These are phyloP conservation scores for Menura novaehollandiae DNA, from an alignment of 2,113 vertebrate species.

Conservation along the genomic window DNA sequence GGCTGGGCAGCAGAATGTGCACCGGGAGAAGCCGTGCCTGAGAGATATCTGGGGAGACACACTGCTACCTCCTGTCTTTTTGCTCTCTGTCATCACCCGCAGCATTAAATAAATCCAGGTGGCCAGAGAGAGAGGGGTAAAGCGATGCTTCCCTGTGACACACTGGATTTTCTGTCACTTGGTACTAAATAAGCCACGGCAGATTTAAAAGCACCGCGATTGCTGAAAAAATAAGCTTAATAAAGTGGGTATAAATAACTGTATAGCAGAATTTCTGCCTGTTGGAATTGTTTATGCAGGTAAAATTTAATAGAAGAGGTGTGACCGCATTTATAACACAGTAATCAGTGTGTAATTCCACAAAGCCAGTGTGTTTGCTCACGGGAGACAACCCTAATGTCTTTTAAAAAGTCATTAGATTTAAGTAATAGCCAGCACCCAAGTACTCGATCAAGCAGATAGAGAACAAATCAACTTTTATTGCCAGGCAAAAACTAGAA, in stretches of 20 bases:
- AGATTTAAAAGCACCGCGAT: not conserved
- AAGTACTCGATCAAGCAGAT: not conserved
- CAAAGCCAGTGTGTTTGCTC: not conserved
- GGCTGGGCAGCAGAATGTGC: not conserved
- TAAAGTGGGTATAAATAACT: conserved; percentile 25
- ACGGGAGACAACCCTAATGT: conserved; percentile 10
- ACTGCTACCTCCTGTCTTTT: not conserved
- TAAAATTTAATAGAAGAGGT: conserved; percentile 31
- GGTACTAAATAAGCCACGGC: not conserved
- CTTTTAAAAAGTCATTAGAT: conserved; percentile 47
- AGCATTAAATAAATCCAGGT: not conserved
- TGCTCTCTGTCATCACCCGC: not conserved
- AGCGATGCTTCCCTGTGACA: not conserved
- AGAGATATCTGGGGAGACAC: not conserved
- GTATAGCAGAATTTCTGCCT: not conserved
- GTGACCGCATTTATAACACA: not conserved
- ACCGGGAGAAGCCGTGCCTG: rapidly evolving
- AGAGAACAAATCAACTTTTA: conserved; percentile 62
- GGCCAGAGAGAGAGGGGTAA: not conserved
- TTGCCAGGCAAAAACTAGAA: conserved; percentile 34
- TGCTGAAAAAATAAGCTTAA: not conserved
- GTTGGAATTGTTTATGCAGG: conserved; percentile 16
- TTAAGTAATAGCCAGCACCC: conserved; percentile 56
- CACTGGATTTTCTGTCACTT: not conserved
- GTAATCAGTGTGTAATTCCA: not conserved